Conservation (phyloP, 1,140 invertebrate species). For the Listronotus oregonensis region DNA sequence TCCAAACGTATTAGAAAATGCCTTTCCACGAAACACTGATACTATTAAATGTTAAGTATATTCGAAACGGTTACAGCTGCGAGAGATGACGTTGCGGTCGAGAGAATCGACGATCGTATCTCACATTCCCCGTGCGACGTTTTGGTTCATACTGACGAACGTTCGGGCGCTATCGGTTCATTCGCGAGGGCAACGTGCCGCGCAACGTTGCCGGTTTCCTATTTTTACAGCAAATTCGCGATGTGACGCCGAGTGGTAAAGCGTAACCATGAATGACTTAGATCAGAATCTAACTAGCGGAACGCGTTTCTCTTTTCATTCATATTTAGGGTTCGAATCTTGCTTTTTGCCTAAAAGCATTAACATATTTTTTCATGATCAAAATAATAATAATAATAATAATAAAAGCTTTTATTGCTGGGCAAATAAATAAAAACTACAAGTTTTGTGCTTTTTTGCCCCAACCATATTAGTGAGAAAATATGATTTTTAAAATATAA, state of each 20-base stretch:
- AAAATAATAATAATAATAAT: too few species aligned
- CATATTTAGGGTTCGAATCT: too few species aligned
- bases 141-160: slow-evolving; percentile 19
- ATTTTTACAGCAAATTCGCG: background rate
- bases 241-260: background rate
- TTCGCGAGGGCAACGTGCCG: slow-evolving; percentile 32
- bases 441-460: too few species aligned
- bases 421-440: too few species aligned
- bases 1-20: background rate
- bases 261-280: too few species aligned
- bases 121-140: slow-evolving; percentile 11
- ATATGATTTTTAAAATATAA: too few species aligned
- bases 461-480: too few species aligned
- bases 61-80: background rate
- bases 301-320: too few species aligned
- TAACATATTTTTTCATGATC: too few species aligned
- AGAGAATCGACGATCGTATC: background rate
- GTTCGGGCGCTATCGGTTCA: slow-evolving; percentile 31
- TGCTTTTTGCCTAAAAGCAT: too few species aligned
- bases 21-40: background rate
- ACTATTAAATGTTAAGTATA: background rate
- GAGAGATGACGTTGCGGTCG: background rate
- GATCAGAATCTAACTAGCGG: too few species aligned
- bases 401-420: too few species aligned
- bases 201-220: slow-evolving; percentile 19